Base-by-base conservation (phyloP, 2,113 vertebrate genomes). In the Mola mola region DNA sequence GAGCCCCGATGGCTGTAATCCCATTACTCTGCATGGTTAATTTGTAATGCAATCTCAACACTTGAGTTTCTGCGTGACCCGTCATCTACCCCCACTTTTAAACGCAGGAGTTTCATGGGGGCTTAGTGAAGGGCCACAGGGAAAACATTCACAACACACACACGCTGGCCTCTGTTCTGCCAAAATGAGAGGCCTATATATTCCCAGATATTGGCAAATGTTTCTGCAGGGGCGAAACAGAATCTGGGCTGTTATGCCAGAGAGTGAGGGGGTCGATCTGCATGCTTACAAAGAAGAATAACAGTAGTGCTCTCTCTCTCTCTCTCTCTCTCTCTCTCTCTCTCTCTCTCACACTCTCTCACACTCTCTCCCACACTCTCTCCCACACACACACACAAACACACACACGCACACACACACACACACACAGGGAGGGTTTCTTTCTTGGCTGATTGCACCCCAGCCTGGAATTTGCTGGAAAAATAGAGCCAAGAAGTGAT, bases 401-500 rank as follows among this genome's bases (percentile, higher is more conserved):
- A n/a, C n/a, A n/a, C n/a, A n/a, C n/a, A n/a, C n/a, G n/a, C n/a
- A n/a, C n/a, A 58, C 68, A 57, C 41, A 57, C 19, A 40, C 22
- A 57, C 41, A 55, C 43, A 47, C 57, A 69, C 12, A 52, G 75
- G 81, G 74, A 77, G 82, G 77, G 42, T 63, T 76, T 82, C 82
- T 66, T 75, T 79, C 79, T 94, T 94, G 94, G 93, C 94, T 95
- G 94, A 95, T 95, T 96, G 92, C 94, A 88, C 94, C 93, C 93
- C 89, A 90, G 66, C 46, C 87, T 93, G 94, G 95, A 96, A 97
- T 98, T 95, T 92, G 83, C 92, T 94, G 93, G 94, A 93, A 96
- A 96, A 95, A 94, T 94, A 94, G 94, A 95, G 93, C 93, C 92
- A 92, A 94, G 89, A 86, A 88, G 91, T 29, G 92, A 96, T 97